Base-by-base conservation (phyloP, 2,888 invertebrate species). In the Nasonia oneida region DNA sequence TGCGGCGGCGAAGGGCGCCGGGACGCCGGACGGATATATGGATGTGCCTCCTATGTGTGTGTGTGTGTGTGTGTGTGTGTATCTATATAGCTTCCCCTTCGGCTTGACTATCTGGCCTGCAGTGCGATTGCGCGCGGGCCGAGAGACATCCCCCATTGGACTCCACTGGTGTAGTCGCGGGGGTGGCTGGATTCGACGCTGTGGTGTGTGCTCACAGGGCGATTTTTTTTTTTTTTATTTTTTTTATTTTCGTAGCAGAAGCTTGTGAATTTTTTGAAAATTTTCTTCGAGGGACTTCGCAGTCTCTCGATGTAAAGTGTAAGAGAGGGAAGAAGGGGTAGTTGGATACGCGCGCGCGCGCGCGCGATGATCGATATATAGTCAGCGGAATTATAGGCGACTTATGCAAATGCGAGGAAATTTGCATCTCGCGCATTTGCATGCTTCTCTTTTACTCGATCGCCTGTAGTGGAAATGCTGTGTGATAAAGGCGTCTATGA, bases 1-100 rank as follows among this genome's bases (percentile, higher is more conserved):
- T 18, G 57, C 29, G 71, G 18, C 14, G 18, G 76, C 77, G 76
- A 33, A 67, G 75, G 50, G 81, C 79, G 85, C 85, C 82, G 85
- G 81, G 81, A 86, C 85, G 82, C 79, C 73, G 47, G 73, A 73
- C 47, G 73, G 73, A 73, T 37, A 37, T 37, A 4, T 73, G 57
- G n/a, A 23, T n/a, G n/a, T 57, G n/a, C 29, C 29, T 29, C 29
- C 1, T 10, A 0, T 42, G 5, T 6, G 18, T 29, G 1, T 57
- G n/a, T n/a, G 53, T 47, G 64, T 39, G 71, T 29, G 1, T 57
- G n/a, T n/a, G 53, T 47, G 64, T 39, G 71, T 29, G 1, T 29
- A 23, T 23, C 23, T 75, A n/a, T n/a, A 71, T 37, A 39, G 71
- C 74, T 67, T 57, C 79, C 73, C n/a, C 2, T 61, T 70, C 12